These are phyloP conservation scores for Eira barbara DNA, from an alignment of 2,113 vertebrate species.

Conservation along the genomic window DNA sequence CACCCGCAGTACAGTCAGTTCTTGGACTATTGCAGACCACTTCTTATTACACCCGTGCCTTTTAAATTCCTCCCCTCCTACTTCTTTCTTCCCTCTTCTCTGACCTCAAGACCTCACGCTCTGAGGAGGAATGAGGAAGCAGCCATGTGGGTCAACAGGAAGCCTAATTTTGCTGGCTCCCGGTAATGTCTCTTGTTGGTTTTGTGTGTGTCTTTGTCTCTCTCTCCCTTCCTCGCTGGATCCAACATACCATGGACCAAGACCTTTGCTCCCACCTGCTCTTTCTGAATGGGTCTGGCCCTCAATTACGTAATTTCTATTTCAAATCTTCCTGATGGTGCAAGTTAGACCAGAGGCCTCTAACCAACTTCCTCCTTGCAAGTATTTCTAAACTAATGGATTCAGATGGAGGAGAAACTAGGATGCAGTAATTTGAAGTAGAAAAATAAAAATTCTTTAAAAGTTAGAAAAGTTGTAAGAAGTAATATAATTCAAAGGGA, in stretches of 20 bases:
- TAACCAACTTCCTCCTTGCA: not conserved
- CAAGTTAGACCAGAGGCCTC: not conserved
- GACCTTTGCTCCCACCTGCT: not conserved
- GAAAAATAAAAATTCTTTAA: not conserved
- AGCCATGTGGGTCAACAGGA: not conserved
- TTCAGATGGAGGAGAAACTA: not conserved
- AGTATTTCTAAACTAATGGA: not conserved
- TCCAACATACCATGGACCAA: not conserved
- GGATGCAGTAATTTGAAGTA: not conserved
- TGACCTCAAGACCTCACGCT: not conserved
- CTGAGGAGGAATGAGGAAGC: constrained; percentile 4
- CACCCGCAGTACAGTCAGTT: not conserved
- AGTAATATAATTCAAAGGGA: not conserved
- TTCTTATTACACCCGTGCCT: not conserved
- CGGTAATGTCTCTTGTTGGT: not conserved
- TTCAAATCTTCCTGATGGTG: not conserved
- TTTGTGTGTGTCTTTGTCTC: not conserved
- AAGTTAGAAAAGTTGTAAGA: not conserved
- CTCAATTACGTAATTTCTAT: not conserved
- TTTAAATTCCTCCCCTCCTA: not conserved
- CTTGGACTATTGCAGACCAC: not conserved
- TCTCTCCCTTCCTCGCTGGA: not conserved
- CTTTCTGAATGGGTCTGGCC: not conserved
- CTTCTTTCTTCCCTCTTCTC: not conserved
- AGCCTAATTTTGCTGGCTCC: not conserved